A percentile compares a stretch with the other conserved stretches of the same genome.
Evolutionary conservation across 2,888 invertebrate genomes (phyloP).

Genomic region (Microctonus aethiopoides): DNA sequence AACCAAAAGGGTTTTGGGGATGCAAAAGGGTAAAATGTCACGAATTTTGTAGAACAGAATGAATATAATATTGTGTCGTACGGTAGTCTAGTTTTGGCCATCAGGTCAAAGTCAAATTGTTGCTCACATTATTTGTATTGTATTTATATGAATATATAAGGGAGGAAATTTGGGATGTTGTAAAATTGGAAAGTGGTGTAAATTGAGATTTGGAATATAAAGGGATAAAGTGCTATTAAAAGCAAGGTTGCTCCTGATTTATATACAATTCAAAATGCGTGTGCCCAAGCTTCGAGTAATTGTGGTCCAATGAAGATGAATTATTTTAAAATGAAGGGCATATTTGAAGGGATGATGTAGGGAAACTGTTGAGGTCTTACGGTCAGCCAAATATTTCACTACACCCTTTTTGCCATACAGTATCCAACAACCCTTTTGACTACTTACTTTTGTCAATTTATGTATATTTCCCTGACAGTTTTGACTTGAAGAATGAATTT

Average conservation of each 20-base stretch:
- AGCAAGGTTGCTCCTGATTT: conserved; percentile 1
- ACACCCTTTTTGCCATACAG: background rate
- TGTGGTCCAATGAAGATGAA: conserved; percentile 57
- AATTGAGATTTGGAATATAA: conserved; percentile 21
- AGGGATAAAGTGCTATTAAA: conserved; percentile 27
- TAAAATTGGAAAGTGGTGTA: conserved; percentile 37
- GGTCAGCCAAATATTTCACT: background rate
- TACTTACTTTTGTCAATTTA: background rate
- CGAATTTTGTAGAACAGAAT: background rate
- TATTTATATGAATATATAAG: background rate
- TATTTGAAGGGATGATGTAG: conserved; percentile 2
- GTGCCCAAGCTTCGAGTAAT: conserved; percentile 45
- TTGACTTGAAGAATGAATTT: background rate
- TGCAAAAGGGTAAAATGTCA: background rate
- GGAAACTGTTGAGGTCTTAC: conserved; percentile 11
- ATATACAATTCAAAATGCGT: background rate
- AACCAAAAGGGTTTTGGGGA: background rate
- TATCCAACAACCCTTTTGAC: no score
- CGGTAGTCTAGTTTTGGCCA: conserved; percentile 46
- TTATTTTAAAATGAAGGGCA: conserved; percentile 51
- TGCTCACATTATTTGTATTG: background rate
- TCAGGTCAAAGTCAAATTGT: conserved; percentile 13
- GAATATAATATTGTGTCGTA: conserved; percentile 33
- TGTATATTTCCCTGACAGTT: no score
- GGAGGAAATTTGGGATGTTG: conserved; percentile 10